Conservation (phyloP, 2,888 invertebrate genomes). For the Drosophila anomalata region DNA sequence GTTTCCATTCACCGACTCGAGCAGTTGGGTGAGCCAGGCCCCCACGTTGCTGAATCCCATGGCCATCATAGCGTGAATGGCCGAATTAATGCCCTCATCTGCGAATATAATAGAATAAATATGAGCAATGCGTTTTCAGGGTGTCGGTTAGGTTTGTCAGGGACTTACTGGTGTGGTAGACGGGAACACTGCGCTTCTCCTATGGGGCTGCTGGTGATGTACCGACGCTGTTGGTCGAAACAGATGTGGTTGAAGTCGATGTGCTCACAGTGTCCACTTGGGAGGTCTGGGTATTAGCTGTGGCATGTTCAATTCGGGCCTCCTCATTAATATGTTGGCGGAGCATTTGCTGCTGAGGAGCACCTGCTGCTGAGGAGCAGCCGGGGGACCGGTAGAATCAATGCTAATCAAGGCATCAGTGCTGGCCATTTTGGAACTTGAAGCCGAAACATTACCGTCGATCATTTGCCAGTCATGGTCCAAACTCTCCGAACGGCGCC, state of each 20-base stretch:
- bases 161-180: constrained; percentile 77
- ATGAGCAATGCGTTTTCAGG: background rate
- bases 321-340: constrained; percentile 75
- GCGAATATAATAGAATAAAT: background rate
- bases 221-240: constrained; percentile 53
- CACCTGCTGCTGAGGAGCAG: constrained; percentile 30
- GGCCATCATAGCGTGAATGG: constrained; percentile 88
- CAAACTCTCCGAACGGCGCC: constrained; percentile 64
- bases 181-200: constrained; percentile 63
- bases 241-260: constrained; percentile 63
- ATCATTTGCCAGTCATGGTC: constrained; percentile 82
- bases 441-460: constrained; percentile 59
- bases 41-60: constrained; percentile 94
- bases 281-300: constrained; percentile 55
- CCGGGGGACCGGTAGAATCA: constrained; percentile 33
- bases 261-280: constrained; percentile 62
- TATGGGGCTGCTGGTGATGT: constrained; percentile 50
- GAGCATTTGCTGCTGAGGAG: constrained; percentile 55
- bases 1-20: constrained; percentile 82
- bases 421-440: constrained; percentile 27
- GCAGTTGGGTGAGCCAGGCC: constrained; percentile 81
- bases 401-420: constrained; percentile 59
- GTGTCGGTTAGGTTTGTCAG: no score
- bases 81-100: constrained; percentile 86
- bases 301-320: constrained; percentile 49